Evolutionary conservation across 2,797 vertebrate genomes (phyloP).

Genomic region (Gymnocypris eckloni): DNA sequence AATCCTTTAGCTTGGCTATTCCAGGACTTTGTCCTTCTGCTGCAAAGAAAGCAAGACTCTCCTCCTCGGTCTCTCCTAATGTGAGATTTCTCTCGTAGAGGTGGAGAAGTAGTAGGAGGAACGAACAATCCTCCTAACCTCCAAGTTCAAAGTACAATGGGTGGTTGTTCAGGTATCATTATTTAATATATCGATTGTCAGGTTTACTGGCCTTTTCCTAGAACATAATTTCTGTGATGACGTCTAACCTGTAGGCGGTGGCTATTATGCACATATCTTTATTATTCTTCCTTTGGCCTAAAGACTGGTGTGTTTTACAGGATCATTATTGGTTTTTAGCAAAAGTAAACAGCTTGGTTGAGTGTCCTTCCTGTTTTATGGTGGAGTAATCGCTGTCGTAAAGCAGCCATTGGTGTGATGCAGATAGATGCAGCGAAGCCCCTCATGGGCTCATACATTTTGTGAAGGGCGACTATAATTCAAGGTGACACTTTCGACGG

Average conservation of each 20-base stretch:
- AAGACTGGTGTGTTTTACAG: constrained; percentile 45
- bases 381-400: constrained; percentile 65
- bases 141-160: not conserved
- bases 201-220: constrained; percentile 1
- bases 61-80: not conserved
- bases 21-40: constrained; percentile 1
- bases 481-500: not conserved
- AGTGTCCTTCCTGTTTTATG: constrained; percentile 69
- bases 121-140: not conserved
- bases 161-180: not conserved
- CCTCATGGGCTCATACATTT: constrained; percentile 37
- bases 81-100: no score
- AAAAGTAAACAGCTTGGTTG: constrained; percentile 63
- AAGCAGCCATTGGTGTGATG: constrained; percentile 65
- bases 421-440: constrained; percentile 53
- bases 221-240: not conserved
- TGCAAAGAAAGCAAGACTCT: not conserved
- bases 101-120: not conserved
- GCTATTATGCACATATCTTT: constrained; percentile 5
- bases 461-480: not conserved
- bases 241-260: not conserved
- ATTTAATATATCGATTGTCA: not conserved
- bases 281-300: not conserved
- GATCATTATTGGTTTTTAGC: constrained; percentile 66
- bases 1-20: constrained; percentile 25